These are phyloP conservation scores for Palythoa grandiflora DNA, from an alignment of 92 coral and sea anemone species.

Conservation along the genomic window DNA sequence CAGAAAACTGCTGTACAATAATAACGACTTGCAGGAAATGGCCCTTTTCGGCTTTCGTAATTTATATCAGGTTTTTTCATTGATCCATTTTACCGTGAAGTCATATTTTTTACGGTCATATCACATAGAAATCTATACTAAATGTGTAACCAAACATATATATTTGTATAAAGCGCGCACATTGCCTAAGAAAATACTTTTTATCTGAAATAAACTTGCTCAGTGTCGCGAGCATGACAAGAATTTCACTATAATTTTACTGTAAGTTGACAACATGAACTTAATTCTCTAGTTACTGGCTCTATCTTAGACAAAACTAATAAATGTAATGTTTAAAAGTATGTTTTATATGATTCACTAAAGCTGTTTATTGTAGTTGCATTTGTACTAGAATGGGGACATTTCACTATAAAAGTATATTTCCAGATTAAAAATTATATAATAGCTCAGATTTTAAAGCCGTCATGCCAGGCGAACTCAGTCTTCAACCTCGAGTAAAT, in stretches of 20 bases:
- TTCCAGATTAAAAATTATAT: not conserved
- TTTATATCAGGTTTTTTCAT: too few relatives aligned
- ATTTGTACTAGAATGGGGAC: not conserved
- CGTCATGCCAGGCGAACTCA: not conserved
- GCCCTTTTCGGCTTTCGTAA: too few relatives aligned
- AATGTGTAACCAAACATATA: too few relatives aligned
- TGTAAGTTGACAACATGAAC: not conserved
- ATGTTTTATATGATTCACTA: not conserved
- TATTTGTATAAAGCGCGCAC: too few relatives aligned
- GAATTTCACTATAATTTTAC: not conserved
- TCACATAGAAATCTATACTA: too few relatives aligned
- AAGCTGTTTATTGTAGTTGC: not conserved
- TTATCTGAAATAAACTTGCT: not conserved
- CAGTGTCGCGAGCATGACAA: not conserved
- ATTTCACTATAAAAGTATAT: not conserved
- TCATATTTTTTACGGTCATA: too few relatives aligned
- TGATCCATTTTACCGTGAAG: too few relatives aligned
- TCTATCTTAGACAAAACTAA: too few relatives aligned
- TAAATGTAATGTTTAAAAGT: not conserved
- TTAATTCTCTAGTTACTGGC: not conserved
- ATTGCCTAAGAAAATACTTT: not conserved
- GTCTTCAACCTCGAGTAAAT: not conserved
- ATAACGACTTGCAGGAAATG: too few relatives aligned
- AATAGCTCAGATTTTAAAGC: not conserved
- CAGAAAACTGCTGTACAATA: too few relatives aligned